Evolutionary conservation across 2,113 vertebrate genomes (phyloP), one percentile per base, ranked within the genome.

Genomic region (Nymphicus hollandicus): DNA sequence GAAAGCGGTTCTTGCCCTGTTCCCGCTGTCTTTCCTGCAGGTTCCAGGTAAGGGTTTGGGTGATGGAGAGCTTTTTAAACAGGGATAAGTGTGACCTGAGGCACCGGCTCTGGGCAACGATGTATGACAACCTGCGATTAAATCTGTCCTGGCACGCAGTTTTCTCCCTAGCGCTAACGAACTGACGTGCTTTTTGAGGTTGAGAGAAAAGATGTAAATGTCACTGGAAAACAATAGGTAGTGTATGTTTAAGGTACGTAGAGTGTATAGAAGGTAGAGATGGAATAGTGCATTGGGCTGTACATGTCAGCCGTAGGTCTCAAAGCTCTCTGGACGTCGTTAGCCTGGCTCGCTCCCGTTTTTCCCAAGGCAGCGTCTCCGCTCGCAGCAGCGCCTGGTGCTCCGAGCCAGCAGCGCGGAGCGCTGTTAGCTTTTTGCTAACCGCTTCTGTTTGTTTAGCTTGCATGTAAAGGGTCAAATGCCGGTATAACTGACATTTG

Each of bases 91-190:
- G 44, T 37, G 88, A 23, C 47, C 60, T 4, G 86, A 7, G 25
- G 53, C 52, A 14, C 9, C 25, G 29, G 60, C 35, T 13, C 17
- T 4, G 7, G 52, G 1, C 27, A 17, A 61, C 18, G 53, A 1
- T 2, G 37, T 5, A 4, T 8, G 52, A 3, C 12, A 4, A 11
- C 12, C 33, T 4, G 50, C 0, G 33, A 2, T 4, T 20, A 11
- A 1, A 0, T 3, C 47, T 58, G n/a, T 14, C 27, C 43, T 11
- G 56, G 28, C 39, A 1, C 3, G 55, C 64, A 0, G 46, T 13
- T 24, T 3, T 17, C 23, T 22, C 16, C 33, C 53, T 8, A 0
- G 0, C 2, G 15, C 49, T 9, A 0, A 1, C 1, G 13, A 31
- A 8, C 41, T 11, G 7, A 0, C 6, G 11, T 3, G 61, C 73